Base-by-base conservation (phyloP, 2,113 vertebrate species). In the Chlamydotis undulata region DNA sequence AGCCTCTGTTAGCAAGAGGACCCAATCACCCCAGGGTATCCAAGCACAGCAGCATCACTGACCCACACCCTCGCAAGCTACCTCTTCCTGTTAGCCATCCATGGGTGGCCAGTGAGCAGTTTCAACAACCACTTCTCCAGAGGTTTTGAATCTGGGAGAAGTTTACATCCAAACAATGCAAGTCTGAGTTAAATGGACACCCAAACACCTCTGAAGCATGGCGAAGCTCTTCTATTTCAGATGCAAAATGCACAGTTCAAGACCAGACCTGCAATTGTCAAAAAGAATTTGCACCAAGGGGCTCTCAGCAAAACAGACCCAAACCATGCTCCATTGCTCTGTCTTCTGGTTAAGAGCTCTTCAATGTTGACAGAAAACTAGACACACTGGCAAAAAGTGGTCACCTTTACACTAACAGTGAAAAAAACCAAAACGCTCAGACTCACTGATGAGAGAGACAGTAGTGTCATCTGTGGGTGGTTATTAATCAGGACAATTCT, bases 31-130 rank as follows among this genome's bases (percentile, higher is more conserved):
- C 26, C 31, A 39, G 35, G 37, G 53, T 17, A 10, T 52, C 41
- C 1, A 0, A 52, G 49, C 61, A 26, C 43, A 37, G 55, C 31
- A 45, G 31, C 78, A 11, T 31, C 28, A 10, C 53, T 23, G 37
- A 39, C 45, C 45, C 35, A 6, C 6, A 35, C 26, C n/a, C 25
- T 60, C 4, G 1, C 5, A 33, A 65, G 10, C 14, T 15, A 14
- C n/a, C 39, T 53, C 43, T 35, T 39, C 53, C 39, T 25, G 5
- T 8, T 59, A 55, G 29, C 24, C 57, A 47, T 4, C 21, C 50
- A 43, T 9, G 19, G 1, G 1, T 0, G 8, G 60, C 17, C 68
- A 41, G 47, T 0, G 0, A 25, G 56, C 4, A 2, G 19, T 15
- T 39, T 43, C 63, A 64, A 35, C 12, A 12, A 49, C 13, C 4